A percentile compares a stretch with the other conserved stretches of the same genome.
phyloP scores from a whole-genome alignment of 1,140 invertebrate species.

The Aphaenogaster floridana region DNA sequence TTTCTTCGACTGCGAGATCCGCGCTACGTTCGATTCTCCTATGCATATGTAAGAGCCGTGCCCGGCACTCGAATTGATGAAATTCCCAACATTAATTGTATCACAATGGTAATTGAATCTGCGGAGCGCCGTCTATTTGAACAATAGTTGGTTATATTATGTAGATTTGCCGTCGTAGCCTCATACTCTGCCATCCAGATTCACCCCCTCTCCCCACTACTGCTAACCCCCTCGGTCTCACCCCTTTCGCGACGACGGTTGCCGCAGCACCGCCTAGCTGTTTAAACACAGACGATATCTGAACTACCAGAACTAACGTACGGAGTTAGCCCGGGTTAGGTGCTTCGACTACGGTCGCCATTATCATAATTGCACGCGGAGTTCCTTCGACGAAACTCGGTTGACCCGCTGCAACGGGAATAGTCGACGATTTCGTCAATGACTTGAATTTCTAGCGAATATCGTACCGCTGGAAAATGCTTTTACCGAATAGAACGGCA shows the following conservation, averaged over 20 bases:
- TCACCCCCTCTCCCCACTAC: constrained; percentile 57
- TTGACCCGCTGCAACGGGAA: constrained; percentile 77
- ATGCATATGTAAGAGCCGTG: constrained; percentile 86
- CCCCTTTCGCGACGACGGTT: constrained; percentile 74
- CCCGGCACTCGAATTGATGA: constrained; percentile 87
- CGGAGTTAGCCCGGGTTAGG: constrained; percentile 81
- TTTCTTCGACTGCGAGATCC: constrained; percentile 75
- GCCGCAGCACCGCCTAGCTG: constrained; percentile 83
- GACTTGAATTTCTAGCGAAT: constrained; percentile 67
- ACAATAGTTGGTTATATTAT: constrained; percentile 88
- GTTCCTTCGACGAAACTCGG: constrained; percentile 78
- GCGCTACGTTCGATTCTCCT: constrained; percentile 84
- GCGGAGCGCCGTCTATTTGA: constrained; percentile 87
- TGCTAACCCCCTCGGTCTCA: constrained; percentile 62
- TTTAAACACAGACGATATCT: constrained; percentile 87
- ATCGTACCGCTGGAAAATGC: constrained; percentile 19
- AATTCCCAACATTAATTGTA: constrained; percentile 88
- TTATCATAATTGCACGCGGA: constrained; percentile 85
- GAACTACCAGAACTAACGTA: constrained; percentile 85
- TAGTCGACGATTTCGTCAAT: constrained; percentile 73
- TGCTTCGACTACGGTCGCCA: constrained; percentile 79
- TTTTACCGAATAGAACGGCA: background rate
- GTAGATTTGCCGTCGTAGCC: constrained; percentile 86
- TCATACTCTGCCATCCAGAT: constrained; percentile 75
- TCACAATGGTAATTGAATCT: constrained; percentile 88